phyloP scores from a whole-genome alignment of 2,113 vertebrate species.

The Terrapene triunguis region DNA sequence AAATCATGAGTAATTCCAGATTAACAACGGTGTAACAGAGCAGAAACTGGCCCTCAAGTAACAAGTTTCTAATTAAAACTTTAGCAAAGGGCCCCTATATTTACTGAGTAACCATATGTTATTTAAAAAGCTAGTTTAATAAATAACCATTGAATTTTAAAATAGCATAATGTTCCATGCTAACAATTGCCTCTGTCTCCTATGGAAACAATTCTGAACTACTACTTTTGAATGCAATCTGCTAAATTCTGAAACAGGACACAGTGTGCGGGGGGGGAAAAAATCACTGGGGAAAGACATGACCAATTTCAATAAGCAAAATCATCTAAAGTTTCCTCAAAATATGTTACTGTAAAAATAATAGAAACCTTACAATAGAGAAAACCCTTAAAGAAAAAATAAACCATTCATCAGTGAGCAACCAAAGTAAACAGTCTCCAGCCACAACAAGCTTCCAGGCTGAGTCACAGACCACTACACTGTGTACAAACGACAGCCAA shows the following conservation, averaged over 20 bases:
- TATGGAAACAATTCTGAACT: not conserved
- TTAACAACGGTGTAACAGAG: not conserved
- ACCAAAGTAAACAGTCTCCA: not conserved
- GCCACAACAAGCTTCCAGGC: not conserved
- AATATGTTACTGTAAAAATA: not conserved
- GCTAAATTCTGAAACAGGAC: not conserved
- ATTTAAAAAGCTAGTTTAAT: slow-evolving; percentile 45
- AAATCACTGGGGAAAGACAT: not conserved
- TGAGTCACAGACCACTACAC: fast-evolving
- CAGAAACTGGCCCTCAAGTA: not conserved
- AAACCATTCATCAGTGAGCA: not conserved
- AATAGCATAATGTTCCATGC: not conserved
- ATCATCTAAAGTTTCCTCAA: not conserved
- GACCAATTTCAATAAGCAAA: not conserved
- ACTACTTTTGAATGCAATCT: not conserved
- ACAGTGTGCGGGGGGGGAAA: fast-evolving
- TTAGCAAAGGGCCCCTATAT: not conserved
- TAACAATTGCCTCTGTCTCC: not conserved
- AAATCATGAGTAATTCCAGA: not conserved
- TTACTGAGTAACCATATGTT: slow-evolving; percentile 18
- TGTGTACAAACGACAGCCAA: not conserved
- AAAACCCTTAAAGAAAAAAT: not conserved
- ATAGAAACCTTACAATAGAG: not conserved
- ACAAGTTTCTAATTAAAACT: not conserved
- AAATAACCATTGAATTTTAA: slow-evolving; percentile 18